Conservation (phyloP, 1,140 invertebrate genomes). For the Littorina saxatilis region DNA sequence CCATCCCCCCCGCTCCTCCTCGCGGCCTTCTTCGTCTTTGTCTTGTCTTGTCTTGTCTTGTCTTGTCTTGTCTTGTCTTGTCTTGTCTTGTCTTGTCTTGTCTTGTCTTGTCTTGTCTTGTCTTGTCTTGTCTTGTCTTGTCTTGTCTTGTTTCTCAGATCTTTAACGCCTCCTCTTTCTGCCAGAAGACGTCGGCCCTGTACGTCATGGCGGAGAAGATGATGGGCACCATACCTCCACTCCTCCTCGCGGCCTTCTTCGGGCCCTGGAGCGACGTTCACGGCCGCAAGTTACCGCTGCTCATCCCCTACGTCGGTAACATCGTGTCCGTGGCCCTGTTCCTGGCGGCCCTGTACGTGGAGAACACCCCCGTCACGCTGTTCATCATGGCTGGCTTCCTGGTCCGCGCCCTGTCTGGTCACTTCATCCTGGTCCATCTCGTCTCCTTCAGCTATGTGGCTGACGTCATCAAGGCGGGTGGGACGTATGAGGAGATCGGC, state of each 20-base stretch:
- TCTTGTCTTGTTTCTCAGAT: neutral
- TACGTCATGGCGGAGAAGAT: constrained; percentile 2
- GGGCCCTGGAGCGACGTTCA: constrained; percentile 3
- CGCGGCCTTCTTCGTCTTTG: neutral
- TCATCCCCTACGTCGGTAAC: neutral
- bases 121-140: too few relatives aligned
- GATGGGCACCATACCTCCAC: neutral
- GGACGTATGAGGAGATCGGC: neutral
- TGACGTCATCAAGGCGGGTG: neutral
- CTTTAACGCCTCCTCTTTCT: neutral
- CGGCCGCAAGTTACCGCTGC: neutral
- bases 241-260: neutral
- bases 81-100: neutral
- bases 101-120: neutral
- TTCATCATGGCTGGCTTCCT: constrained; percentile 8
- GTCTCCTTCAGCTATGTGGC: constrained; percentile 14
- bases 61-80: neutral
- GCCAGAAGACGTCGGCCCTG: neutral
- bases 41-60: neutral
- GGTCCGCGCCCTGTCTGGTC: neutral
- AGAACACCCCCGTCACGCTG: neutral
- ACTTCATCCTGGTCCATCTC: constrained; percentile 10
- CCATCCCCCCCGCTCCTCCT: constrained; percentile 5
- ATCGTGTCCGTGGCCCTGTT: neutral
- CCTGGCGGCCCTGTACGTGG: neutral